Evolutionary conservation across 2,888 invertebrate genomes (phyloP).

Genomic region (Drosophila maculinotata): DNA sequence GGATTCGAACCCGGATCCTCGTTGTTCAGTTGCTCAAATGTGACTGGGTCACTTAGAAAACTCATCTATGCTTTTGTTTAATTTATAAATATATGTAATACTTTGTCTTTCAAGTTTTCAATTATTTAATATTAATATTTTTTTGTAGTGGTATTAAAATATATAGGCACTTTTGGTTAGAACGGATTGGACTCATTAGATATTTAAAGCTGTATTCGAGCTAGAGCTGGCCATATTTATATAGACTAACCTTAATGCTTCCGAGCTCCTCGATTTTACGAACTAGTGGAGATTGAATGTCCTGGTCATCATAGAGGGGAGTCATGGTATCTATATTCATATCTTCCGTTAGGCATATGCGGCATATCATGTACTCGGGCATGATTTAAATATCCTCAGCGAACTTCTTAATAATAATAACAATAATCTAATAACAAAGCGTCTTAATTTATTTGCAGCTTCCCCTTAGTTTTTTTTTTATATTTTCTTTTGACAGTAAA

Average conservation of each 20-base stretch:
- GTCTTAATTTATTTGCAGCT: slow-evolving; percentile 34
- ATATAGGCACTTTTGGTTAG: too few species aligned
- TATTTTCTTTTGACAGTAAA: slow-evolving; percentile 28
- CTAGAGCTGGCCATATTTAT: too few species aligned
- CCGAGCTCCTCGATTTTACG: slow-evolving; percentile 82
- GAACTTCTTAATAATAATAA: slow-evolving; percentile 31
- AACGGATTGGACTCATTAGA: too few species aligned
- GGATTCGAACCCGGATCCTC: too few species aligned
- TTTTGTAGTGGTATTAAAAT: too few species aligned
- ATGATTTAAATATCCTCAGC: slow-evolving; percentile 45
- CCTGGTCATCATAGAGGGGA: slow-evolving; percentile 72
- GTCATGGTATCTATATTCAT: slow-evolving; percentile 74
- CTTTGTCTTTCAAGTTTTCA: too few species aligned
- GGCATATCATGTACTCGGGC: slow-evolving; percentile 79
- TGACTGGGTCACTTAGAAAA: too few species aligned
- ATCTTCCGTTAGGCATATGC: slow-evolving; percentile 81
- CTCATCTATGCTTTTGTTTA: too few species aligned
- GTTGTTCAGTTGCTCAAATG: too few species aligned
- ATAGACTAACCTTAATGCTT: slow-evolving; percentile 82
- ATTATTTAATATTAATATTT: too few species aligned
- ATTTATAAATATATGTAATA: too few species aligned
- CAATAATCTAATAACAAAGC: slow-evolving; percentile 24
- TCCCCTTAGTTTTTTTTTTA: slow-evolving; percentile 27
- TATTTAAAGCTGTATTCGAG: too few species aligned
- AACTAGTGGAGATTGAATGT: slow-evolving; percentile 72